Evolutionary conservation across 2,797 vertebrate genomes (phyloP).

Genomic region (Tauraco hartlaubi): DNA sequence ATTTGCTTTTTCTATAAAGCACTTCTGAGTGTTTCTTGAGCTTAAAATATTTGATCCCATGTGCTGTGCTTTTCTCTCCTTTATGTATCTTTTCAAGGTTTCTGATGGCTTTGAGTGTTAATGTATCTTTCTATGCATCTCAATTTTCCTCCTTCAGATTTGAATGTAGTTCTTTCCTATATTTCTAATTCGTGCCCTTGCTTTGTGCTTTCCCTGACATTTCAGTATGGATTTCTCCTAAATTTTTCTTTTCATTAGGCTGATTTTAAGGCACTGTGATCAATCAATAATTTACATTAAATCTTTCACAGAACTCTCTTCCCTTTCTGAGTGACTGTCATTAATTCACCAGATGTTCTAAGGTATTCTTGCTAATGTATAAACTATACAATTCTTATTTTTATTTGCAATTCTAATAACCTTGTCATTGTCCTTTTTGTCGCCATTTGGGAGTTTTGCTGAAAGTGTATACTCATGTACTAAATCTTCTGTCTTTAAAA

Average conservation of each 20-base stretch:
- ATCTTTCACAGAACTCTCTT: neutral
- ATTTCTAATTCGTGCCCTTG: neutral
- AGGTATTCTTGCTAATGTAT: neutral
- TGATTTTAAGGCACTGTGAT: neutral
- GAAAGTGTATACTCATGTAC: neutral
- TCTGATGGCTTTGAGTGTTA: neutral
- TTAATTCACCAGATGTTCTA: neutral
- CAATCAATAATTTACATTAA: neutral
- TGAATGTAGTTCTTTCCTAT: neutral
- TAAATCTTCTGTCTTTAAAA: neutral
- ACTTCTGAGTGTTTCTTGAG: neutral
- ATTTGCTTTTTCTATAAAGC: neutral
- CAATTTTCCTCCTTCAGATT: neutral
- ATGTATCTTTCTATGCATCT: neutral
- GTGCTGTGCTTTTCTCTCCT: neutral
- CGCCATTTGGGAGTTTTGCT: neutral
- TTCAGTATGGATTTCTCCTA: neutral
- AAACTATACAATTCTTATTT: neutral
- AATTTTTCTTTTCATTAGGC: neutral
- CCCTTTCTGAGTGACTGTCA: neutral
- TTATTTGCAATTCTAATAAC: neutral
- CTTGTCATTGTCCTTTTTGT: neutral
- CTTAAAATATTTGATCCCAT: neutral
- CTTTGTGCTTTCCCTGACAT: neutral
- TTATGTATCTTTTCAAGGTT: neutral